Conservation (phyloP, 2,797 vertebrate species). For the Adrianichthys oophorus region DNA sequence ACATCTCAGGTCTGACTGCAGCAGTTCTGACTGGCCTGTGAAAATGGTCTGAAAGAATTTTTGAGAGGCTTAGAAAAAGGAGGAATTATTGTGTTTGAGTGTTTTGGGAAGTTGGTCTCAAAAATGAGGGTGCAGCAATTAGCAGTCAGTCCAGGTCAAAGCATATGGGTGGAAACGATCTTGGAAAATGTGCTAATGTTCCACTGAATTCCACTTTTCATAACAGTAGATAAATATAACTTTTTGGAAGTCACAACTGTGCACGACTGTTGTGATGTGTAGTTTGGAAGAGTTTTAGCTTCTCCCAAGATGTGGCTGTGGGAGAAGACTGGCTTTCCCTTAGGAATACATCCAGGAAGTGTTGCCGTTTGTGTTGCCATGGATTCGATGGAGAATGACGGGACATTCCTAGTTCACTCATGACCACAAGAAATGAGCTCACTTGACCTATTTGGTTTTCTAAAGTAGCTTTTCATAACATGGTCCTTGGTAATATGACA, state of each 20-base stretch:
- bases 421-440: conserved; percentile 13
- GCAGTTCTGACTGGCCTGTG: conserved; percentile 56
- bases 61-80: conserved; percentile 28
- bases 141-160: conserved; percentile 33
- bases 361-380: not conserved
- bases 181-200: conserved; percentile 6
- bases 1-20: conserved; percentile 64
- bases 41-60: conserved; percentile 66
- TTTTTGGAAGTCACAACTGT: conserved; percentile 20
- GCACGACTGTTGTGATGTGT: conserved; percentile 15
- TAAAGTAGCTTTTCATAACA: too few relatives aligned
- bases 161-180: conserved; percentile 44
- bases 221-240: conserved; percentile 20
- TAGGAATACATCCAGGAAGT: conserved; percentile 13
- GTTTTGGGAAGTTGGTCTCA: conserved; percentile 1
- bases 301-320: conserved; percentile 64
- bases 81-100: not conserved
- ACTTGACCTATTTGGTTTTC: too few relatives aligned
- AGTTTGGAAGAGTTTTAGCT: conserved; percentile 32
- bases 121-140: conserved; percentile 17
- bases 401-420: conserved; percentile 10
- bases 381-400: not conserved
- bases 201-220: conserved; percentile 37
- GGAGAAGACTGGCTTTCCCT: conserved; percentile 54
- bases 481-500: too few relatives aligned